phyloP scores from a whole-genome alignment of 2,888 invertebrate genomes.

The Salpingus planirostris region DNA sequence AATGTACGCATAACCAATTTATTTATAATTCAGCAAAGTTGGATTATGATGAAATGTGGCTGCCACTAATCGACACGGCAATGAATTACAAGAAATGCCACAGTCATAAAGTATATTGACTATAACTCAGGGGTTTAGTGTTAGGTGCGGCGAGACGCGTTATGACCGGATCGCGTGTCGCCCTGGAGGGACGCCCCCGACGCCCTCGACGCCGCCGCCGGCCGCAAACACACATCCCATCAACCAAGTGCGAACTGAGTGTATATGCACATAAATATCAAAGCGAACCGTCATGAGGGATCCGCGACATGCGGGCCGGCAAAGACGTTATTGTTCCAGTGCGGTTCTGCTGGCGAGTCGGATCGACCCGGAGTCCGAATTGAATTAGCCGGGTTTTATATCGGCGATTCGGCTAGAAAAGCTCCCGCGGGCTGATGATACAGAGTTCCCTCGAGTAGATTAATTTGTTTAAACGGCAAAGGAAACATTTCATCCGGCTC shows the following conservation, averaged over 20 bases:
- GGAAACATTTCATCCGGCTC: conserved; percentile 22
- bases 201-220: conserved; percentile 14
- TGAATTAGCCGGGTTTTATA: too few relatives aligned
- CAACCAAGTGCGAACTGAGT: too few relatives aligned
- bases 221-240: conserved; percentile 1
- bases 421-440: too few relatives aligned
- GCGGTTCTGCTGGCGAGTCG: too few relatives aligned
- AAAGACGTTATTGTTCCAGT: too few relatives aligned
- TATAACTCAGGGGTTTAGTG: conserved; percentile 20
- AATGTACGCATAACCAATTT: conserved; percentile 11
- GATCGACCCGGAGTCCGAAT: too few relatives aligned
- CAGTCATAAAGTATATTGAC: conserved; percentile 18
- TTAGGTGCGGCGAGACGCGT: conserved; percentile 26
- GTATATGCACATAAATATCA: too few relatives aligned
- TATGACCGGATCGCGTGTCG: conserved; percentile 27
- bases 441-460: too few relatives aligned
- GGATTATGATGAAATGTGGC: conserved; percentile 20
- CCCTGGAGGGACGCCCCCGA: conserved; percentile 10
- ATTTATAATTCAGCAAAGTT: conserved; percentile 16
- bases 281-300: too few relatives aligned
- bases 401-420: too few relatives aligned
- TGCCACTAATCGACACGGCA: conserved; percentile 27
- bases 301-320: too few relatives aligned
- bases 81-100: conserved; percentile 29
- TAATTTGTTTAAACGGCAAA: conserved; percentile 21